A percentile compares a stretch with the other conserved stretches of the same genome.
Evolutionary conservation across 1,140 invertebrate species (phyloP).

Genomic region (Oryzaephilus surinamensis): DNA sequence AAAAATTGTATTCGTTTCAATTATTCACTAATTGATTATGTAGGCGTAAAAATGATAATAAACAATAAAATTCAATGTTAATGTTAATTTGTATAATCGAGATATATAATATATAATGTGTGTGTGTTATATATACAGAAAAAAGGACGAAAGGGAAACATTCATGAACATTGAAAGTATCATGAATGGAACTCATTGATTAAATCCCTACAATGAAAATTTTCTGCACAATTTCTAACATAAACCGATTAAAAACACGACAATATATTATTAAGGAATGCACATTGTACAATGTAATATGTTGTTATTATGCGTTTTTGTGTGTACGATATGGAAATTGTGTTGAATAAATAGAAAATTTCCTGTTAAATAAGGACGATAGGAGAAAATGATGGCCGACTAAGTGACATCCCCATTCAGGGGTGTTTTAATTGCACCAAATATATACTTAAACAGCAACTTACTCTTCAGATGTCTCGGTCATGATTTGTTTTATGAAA

Average conservation of each 20-base stretch:
- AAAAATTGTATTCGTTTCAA: no score
- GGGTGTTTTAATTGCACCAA: background rate
- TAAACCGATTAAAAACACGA: no score
- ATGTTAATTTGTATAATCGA: no score
- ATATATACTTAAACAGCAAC: slow-evolving; percentile 26
- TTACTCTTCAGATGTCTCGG: slow-evolving; percentile 65
- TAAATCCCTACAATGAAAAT: slow-evolving; percentile 20
- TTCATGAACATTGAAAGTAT: slow-evolving; percentile 12
- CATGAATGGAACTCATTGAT: slow-evolving; percentile 22
- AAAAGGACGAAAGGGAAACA: slow-evolving; percentile 12
- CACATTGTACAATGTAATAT: no score
- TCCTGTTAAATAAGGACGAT: background rate
- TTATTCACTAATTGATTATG: no score
- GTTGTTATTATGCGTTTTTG: no score
- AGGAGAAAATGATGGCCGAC: slow-evolving; percentile 9
- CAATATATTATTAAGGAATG: no score
- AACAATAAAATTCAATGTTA: slow-evolving; percentile 13
- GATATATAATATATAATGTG: no score
- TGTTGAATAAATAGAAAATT: no score
- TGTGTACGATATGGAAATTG: no score
- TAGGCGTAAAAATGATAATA: slow-evolving; percentile 13
- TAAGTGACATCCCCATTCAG: slow-evolving; percentile 14
- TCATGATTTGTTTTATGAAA: slow-evolving; percentile 61
- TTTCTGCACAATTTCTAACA: slow-evolving; percentile 14
- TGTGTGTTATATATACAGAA: no score